These are phyloP conservation scores for Scomberomorus guttatus DNA, from an alignment of 2,797 vertebrate genomes.

Conservation along the genomic window DNA sequence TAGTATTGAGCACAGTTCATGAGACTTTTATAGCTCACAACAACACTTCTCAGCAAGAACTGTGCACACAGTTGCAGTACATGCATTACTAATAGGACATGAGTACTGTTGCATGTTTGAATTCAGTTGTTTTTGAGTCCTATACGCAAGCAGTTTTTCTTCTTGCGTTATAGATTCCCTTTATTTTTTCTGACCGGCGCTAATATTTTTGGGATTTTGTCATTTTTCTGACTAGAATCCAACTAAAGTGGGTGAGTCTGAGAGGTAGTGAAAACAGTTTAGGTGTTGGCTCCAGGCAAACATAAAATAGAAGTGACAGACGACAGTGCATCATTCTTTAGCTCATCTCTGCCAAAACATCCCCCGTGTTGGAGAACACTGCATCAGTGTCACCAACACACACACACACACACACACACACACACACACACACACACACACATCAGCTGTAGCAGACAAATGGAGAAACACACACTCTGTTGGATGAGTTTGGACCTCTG, in stretches of 20 bases:
- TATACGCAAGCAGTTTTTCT: background rate
- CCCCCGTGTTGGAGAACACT: slow-evolving; percentile 32
- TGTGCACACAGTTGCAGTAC: slow-evolving; percentile 2
- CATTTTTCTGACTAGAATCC: slow-evolving; percentile 39
- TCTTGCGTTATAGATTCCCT: slow-evolving; percentile 10
- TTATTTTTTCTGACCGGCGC: slow-evolving; percentile 19
- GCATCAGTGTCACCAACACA: slow-evolving; percentile 41
- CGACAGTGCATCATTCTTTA: slow-evolving; percentile 32
- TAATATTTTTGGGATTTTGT: slow-evolving; percentile 28
- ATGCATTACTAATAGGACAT: background rate
- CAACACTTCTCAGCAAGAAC: slow-evolving; percentile 19
- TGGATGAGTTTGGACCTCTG: slow-evolving; percentile 53
- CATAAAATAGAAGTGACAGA: slow-evolving; percentile 42
- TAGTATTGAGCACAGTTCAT: slow-evolving; percentile 38
- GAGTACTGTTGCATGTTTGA: too few relatives aligned
- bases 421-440: slow-evolving; percentile 9
- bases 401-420: slow-evolving; percentile 10
- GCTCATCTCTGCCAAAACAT: slow-evolving; percentile 38
- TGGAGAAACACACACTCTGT: slow-evolving; percentile 29
- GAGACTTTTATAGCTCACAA: slow-evolving; percentile 38
- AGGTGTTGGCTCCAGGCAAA: slow-evolving; percentile 18
- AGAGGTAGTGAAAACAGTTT: slow-evolving; percentile 20
- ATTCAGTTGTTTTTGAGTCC: slow-evolving; percentile 15
- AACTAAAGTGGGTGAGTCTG: slow-evolving; percentile 27
- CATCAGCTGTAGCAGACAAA: slow-evolving; percentile 36